A percentile compares a stretch with the other conserved stretches of the same genome.
Conservation (phyloP, 2,113 vertebrate genomes). For the Picathartes gymnocephalus region DNA sequence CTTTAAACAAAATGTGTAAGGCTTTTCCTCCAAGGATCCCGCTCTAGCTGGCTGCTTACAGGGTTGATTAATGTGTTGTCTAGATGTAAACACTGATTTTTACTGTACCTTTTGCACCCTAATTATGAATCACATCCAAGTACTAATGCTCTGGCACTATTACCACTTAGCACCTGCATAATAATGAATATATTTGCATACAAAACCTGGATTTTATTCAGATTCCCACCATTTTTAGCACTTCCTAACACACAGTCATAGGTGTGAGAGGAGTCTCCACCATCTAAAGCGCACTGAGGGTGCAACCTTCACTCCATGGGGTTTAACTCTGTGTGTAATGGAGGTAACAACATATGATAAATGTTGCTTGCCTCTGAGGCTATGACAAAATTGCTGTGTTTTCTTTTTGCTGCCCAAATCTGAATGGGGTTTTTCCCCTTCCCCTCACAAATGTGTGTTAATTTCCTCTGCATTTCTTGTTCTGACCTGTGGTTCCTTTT, state of each 20-base stretch:
- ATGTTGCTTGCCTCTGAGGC: not conserved
- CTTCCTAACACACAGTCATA: not conserved
- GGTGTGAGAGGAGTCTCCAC: not conserved
- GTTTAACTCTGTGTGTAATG: not conserved
- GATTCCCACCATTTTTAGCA: not conserved
- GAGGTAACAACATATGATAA: not conserved
- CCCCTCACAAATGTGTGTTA: not conserved
- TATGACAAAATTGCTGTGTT: not conserved
- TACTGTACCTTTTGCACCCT: not conserved
- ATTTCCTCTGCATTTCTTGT: not conserved
- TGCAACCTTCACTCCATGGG: not conserved
- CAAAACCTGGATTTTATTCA: not conserved
- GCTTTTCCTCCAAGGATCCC: conserved; percentile 20
- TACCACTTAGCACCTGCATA: not conserved
- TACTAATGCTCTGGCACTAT: not conserved
- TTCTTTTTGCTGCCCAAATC: conserved; percentile 3
- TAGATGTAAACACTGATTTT: not conserved
- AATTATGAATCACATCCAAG: not conserved
- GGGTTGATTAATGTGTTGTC: conserved; percentile 11
- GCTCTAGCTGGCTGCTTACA: not conserved
- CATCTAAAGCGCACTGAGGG: not conserved
- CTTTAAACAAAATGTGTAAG: conserved; percentile 32
- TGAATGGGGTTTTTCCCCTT: not conserved
- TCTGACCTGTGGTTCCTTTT: not conserved
- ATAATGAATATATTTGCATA: not conserved